Evolutionary conservation across 2,113 vertebrate genomes (phyloP).

Genomic region (Triplophysa siluroides): DNA sequence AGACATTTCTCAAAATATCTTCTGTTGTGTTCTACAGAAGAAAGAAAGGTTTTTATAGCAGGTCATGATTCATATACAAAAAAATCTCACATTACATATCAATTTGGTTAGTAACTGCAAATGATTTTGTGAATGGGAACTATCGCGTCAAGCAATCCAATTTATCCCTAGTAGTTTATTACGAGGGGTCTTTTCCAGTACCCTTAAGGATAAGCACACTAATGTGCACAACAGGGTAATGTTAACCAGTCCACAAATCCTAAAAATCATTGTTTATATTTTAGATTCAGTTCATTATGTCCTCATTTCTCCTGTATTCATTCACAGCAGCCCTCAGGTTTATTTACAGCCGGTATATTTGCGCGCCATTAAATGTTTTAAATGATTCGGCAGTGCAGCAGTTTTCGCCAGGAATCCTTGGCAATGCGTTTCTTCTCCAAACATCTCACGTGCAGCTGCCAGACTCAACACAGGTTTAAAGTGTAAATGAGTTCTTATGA

Average conservation of each 20-base stretch:
- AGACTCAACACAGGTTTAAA: constrained; percentile 39
- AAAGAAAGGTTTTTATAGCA: too few relatives aligned
- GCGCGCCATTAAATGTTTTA: constrained; percentile 13
- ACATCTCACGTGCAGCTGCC: constrained; percentile 48
- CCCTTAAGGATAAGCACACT: background rate
- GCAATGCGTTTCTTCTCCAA: constrained; percentile 30
- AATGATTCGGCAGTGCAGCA: constrained; percentile 1
- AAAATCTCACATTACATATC: too few relatives aligned
- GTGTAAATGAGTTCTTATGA: constrained; percentile 52
- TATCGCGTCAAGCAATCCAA: too few relatives aligned
- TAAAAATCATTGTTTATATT: background rate
- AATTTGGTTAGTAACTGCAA: too few relatives aligned
- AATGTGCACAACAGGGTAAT: background rate
- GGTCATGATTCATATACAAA: too few relatives aligned
- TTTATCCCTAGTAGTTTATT: too few relatives aligned
- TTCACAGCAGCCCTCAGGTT: constrained; percentile 12
- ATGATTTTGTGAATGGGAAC: too few relatives aligned
- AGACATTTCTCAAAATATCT: too few relatives aligned
- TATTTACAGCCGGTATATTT: constrained; percentile 24
- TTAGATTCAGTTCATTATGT: background rate
- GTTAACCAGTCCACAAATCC: background rate
- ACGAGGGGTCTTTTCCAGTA: background rate
- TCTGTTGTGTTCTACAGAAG: too few relatives aligned
- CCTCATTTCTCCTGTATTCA: constrained; percentile 1
- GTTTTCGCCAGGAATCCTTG: constrained; percentile 35